Percentiles rank a stretch among this genome's conserved stretches.
Conservation (phyloP, 2,797 vertebrate species). For the Pangasius djambal region DNA sequence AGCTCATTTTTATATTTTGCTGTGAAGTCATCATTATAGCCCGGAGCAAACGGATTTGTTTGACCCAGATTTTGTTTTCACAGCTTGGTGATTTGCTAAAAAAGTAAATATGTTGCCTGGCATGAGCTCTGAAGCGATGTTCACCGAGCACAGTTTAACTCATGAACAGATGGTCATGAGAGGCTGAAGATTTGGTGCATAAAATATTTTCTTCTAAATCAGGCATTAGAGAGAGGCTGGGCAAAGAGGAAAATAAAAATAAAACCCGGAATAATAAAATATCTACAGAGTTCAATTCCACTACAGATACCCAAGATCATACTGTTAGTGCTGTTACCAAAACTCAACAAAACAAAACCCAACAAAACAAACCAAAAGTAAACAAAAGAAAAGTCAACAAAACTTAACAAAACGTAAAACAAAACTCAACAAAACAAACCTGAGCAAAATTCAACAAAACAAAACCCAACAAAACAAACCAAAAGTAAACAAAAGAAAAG, state of each 20-base stretch:
- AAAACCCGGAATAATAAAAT: not conserved
- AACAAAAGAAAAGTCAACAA: too few species aligned
- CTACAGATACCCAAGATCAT: not conserved
- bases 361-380: too few species aligned
- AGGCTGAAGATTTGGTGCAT: not conserved
- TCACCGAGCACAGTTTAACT: slow-evolving; percentile 46
- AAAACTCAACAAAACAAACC: not conserved
- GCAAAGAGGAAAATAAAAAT: not conserved
- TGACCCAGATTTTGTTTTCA: slow-evolving; percentile 66
- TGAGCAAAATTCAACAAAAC: too few species aligned
- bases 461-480: too few species aligned
- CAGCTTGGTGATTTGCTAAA: slow-evolving; percentile 58
- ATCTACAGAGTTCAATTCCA: not conserved
- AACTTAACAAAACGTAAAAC: too few species aligned
- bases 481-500: too few species aligned
- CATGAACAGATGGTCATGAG: slow-evolving; percentile 29
- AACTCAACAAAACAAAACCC: not conserved
- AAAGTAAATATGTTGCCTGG: slow-evolving; percentile 62
- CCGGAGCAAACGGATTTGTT: slow-evolving; percentile 29
- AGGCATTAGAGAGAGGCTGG: not conserved
- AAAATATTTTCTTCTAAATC: not conserved
- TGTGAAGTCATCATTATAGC: not conserved
- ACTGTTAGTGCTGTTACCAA: not conserved
- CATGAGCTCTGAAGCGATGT: slow-evolving; percentile 54
- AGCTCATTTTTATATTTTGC: slow-evolving; percentile 66